Percentiles rank a stretch among this genome's conserved stretches.
These are phyloP conservation scores for Mythimna albipuncta DNA, from an alignment of 2,888 invertebrate genomes.

Conservation along the genomic window DNA sequence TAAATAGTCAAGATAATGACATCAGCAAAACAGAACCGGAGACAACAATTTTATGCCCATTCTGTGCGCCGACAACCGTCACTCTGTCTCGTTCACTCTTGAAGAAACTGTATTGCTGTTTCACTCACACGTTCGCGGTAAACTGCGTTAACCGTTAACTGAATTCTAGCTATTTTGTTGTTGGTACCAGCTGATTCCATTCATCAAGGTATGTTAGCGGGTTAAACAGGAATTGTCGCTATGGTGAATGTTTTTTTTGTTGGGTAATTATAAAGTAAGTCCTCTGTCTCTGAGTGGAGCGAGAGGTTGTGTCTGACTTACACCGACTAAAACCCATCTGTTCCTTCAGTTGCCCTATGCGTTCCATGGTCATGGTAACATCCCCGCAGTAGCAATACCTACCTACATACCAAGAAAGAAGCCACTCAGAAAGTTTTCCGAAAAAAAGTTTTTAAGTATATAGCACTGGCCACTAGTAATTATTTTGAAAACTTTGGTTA, in stretches of 20 bases:
- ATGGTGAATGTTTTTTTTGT: neutral
- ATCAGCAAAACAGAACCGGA: constrained; percentile 48
- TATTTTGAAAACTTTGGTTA: too few species aligned
- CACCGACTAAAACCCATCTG: too few species aligned
- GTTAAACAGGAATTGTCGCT: neutral
- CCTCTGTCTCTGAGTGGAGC: too few species aligned
- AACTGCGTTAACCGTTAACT: constrained; percentile 46
- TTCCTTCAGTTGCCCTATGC: too few species aligned
- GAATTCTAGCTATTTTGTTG: constrained; percentile 50
- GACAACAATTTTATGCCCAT: constrained; percentile 45
- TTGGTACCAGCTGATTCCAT: constrained; percentile 51
- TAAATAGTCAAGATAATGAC: constrained; percentile 43
- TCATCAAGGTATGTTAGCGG: constrained; percentile 9
- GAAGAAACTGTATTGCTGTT: neutral
- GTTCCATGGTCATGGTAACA: too few species aligned
- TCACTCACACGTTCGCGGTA: constrained; percentile 41
- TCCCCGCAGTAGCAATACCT: too few species aligned
- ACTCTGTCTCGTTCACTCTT: constrained; percentile 17
- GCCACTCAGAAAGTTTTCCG: too few species aligned
- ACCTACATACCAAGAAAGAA: too few species aligned
- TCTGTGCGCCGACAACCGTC: neutral
- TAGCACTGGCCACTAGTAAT: too few species aligned
- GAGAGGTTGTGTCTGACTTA: too few species aligned
- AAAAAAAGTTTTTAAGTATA: too few species aligned
- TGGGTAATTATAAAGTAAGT: too few species aligned